Conservation (phyloP, 2,888 invertebrate species). For the Athalia circularis region DNA sequence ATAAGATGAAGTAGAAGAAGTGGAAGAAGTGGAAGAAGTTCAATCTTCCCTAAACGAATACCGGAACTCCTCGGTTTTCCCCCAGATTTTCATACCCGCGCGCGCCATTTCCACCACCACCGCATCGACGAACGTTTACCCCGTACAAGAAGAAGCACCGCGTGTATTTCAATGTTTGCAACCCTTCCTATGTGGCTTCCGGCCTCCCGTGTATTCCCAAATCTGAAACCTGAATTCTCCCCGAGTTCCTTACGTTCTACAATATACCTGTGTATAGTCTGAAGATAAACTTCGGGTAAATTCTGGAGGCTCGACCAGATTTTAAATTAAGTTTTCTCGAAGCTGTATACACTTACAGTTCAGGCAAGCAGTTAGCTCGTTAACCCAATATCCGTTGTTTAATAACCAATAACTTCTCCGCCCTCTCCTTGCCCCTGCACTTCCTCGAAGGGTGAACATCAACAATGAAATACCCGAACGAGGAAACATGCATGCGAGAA, state of each 20-base stretch:
- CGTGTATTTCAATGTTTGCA: slow-evolving; percentile 16
- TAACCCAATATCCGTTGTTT: slow-evolving; percentile 38
- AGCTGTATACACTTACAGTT: neutral
- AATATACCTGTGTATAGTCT: no score
- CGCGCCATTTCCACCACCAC: neutral
- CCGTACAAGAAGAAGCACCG: neutral
- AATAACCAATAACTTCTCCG: slow-evolving; percentile 32
- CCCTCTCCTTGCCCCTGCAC: neutral
- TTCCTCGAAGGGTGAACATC: neutral
- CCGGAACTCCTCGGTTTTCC: neutral
- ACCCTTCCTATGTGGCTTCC: slow-evolving; percentile 15
- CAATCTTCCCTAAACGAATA: slow-evolving; percentile 40
- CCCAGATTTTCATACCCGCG: neutral
- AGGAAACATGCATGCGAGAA: no score
- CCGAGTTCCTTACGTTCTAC: neutral
- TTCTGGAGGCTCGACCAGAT: slow-evolving; percentile 1
- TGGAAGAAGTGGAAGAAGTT: slow-evolving; percentile 9
- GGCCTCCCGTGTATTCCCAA: neutral
- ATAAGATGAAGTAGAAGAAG: neutral
- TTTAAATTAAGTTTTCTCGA: slow-evolving; percentile 14
- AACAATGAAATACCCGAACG: neutral
- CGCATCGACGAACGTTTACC: neutral
- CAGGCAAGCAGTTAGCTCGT: slow-evolving; percentile 7
- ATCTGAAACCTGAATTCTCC: neutral
- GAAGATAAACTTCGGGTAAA: slow-evolving; percentile 7